Base-by-base conservation (phyloP, 2,888 invertebrate genomes). In the Carpatolechia fugitivella region DNA sequence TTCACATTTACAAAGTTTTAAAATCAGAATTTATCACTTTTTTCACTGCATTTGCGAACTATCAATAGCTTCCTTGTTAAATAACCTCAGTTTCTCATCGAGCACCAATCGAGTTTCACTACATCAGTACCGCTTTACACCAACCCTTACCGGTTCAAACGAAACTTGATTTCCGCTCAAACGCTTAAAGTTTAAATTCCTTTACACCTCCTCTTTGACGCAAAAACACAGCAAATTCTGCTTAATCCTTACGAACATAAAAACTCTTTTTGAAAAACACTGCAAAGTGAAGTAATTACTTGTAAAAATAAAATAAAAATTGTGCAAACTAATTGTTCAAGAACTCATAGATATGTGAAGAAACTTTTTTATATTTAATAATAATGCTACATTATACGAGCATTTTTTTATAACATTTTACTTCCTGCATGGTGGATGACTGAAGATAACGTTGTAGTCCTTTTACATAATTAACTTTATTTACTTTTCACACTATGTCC, bases 101-200 rank as follows among this genome's bases (percentile, higher is more conserved):
- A 44, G 7, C 6, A 44, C 4, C 20, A 4, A 24, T 31, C 35
- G 50, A 50, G 20, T 51, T 55, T 36, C 8, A 20, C 13, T 24
- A 13, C 36, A 10, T 6, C 18, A 36, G 55, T 55, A 51, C 35
- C 44, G n/a, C 51, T 29, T 36, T 18, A 29, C 13, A 44, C 10
- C 31, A 8, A 36, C 30, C 36, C 31, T 29, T 44, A 13, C 10
- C 3, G 38, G 31, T 49, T 41, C 52, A 55, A 52, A 30, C 35
- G 14, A 57, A 53, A 57, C 48, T 58, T 31, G 51, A 51, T 56
- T 58, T 47, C 38, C 49, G 40, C 10, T 18, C 50, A 2, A 50
- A 53, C 38, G n/a, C 33, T 31, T 40, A 58, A 54, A 50, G 55
- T 41, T 33, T 62, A 73, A 64, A 65, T 68, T 65, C 56, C 65